Evolutionary conservation across 2,113 vertebrate species (phyloP).

Genomic region (Mus spicilegus): DNA sequence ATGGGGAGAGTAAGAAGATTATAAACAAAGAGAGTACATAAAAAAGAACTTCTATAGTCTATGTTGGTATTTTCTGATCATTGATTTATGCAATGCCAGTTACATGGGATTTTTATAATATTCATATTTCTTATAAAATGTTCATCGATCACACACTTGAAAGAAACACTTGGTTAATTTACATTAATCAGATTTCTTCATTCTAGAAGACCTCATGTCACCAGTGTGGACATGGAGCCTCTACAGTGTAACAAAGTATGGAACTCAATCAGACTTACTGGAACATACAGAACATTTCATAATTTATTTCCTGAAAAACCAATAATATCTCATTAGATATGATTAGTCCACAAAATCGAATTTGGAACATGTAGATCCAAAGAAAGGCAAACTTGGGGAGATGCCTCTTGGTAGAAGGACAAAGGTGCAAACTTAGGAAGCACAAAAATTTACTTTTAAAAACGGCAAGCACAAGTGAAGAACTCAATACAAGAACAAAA

Average conservation of each 20-base stretch:
- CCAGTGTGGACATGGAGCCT: not conserved
- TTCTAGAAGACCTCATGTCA: not conserved
- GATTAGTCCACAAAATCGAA: slow-evolving; percentile 1
- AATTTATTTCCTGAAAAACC: not conserved
- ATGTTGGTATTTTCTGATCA: not conserved
- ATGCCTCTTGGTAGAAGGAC: not conserved
- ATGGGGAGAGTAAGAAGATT: not conserved
- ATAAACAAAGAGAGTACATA: not conserved
- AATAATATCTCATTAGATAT: slow-evolving; percentile 26
- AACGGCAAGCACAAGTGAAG: too few species aligned
- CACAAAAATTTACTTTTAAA: not conserved
- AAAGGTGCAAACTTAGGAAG: not conserved
- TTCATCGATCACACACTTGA: not conserved
- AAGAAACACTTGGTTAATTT: not conserved
- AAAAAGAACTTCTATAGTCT: not conserved
- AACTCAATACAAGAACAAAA: not conserved
- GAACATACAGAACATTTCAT: not conserved
- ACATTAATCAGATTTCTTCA: not conserved
- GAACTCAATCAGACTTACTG: slow-evolving; percentile 7
- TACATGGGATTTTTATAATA: not conserved
- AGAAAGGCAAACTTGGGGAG: not conserved
- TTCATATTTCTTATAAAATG: not conserved
- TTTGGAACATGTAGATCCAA: not conserved
- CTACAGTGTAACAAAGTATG: not conserved
- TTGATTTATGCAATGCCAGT: not conserved